Percentiles rank a stretch among this genome's conserved stretches.
Conservation (phyloP, 1,140 invertebrate species). For the Bombyx mori region DNA sequence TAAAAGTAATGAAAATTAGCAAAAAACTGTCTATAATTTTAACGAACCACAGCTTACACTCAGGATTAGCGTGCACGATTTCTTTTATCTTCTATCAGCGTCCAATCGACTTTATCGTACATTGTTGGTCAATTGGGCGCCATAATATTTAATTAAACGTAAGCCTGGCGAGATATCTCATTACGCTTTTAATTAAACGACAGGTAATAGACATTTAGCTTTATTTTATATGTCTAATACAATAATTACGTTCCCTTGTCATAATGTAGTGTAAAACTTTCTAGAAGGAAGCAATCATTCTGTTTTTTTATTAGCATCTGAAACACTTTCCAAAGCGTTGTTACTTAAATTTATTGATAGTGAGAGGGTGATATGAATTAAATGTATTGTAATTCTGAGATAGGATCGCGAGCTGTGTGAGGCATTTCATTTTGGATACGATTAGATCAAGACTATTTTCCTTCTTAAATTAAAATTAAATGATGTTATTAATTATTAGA, state of each 20-base stretch:
- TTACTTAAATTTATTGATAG: slow-evolving; percentile 4
- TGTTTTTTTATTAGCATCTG: slow-evolving; percentile 9
- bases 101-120: too few species aligned
- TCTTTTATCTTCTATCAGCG: too few species aligned
- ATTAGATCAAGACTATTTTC: background rate
- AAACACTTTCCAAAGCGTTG: slow-evolving; percentile 14
- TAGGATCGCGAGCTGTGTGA: slow-evolving; percentile 3
- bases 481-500: background rate
- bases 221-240: too few species aligned
- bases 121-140: too few species aligned
- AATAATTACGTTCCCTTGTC: slow-evolving; percentile 11
- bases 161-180: too few species aligned
- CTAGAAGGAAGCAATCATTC: slow-evolving; percentile 27
- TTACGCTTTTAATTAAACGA: too few species aligned
- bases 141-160: too few species aligned
- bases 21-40: too few species aligned
- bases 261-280: slow-evolving; percentile 15
- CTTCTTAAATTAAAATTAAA: too few species aligned
- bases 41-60: too few species aligned
- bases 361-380: slow-evolving; percentile 9
- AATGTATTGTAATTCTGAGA: slow-evolving; percentile 7
- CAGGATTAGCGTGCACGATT: background rate
- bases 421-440: slow-evolving; percentile 4
- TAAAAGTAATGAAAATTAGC: too few species aligned
- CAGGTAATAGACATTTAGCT: too few species aligned